Evolutionary conservation across 2,888 invertebrate species (phyloP), one percentile per base, ranked within the genome.

Genomic region (Balanococcus diminutus): DNA sequence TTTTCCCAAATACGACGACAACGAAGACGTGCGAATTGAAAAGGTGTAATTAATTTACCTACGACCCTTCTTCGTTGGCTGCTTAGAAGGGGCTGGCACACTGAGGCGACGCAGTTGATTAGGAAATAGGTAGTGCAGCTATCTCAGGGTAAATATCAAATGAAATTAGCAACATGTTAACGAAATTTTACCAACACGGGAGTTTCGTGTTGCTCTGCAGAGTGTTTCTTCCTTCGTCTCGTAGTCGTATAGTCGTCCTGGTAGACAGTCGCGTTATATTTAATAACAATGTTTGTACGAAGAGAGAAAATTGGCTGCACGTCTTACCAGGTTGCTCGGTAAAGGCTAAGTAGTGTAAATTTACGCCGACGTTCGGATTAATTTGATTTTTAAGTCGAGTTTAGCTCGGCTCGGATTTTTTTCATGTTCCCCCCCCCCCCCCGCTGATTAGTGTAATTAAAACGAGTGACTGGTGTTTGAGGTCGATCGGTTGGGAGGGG

Each of bases 91-190:
- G n/a, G n/a, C n/a, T n/a, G n/a, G n/a, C n/a, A 19, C 4, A 3
- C 28, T 28, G 28, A 67, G 28, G 3, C 28, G 28, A n/a, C n/a
- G 67, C 67, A 31, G 67, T 67, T 67, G 67, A 67, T 67, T 67
- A 67, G 67, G 67, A 67, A 67, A 67, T 28, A 67, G 67, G 67
- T 67, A 28, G 14, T 28, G 16, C 67, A 28, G 28, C 56, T 19
- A 22, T 56, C 56, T 56, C 67, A 14, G 67, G 67, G 67, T 67
- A 67, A 67, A 67, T 67, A 67, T 67, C 67, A 67, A 67, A 67
- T 67, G 67, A 67, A 67, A 67, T 67, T 67, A 67, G 67, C 67
- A 67, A 67, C 67, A 67, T 67, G 67, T 67, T 67, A 67, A 67
- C 67, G 67, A 28, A 67, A 67, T 67, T 67, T 67, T 28, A 67